Percentiles rank a stretch among this genome's conserved stretches.
These are phyloP conservation scores for Eulacestoma nigropectus DNA, from an alignment of 2,113 vertebrate species.

Conservation along the genomic window DNA sequence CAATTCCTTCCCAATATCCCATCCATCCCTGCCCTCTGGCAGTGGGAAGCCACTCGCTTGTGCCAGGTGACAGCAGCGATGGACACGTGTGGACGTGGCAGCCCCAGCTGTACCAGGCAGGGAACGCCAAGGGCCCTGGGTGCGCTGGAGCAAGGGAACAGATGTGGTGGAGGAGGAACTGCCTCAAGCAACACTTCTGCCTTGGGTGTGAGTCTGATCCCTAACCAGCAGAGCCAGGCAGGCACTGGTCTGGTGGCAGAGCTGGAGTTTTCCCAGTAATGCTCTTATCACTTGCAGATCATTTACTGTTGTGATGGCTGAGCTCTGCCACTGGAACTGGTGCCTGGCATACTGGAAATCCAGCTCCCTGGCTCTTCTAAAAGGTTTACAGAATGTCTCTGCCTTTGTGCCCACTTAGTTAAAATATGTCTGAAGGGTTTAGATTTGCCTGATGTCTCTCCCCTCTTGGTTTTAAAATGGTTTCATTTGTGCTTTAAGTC, in stretches of 20 bases:
- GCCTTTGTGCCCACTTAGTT: neutral
- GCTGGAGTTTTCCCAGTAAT: neutral
- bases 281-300: neutral
- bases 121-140: neutral
- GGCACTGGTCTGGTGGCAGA: neutral
- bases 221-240: neutral
- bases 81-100: neutral
- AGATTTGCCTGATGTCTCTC: neutral
- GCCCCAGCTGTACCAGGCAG: neutral
- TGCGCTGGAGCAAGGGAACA: neutral
- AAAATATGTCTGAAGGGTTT: neutral
- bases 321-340: neutral
- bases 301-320: neutral
- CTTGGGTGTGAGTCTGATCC: neutral
- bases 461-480: neutral
- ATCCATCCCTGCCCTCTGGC: neutral
- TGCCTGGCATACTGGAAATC: neutral
- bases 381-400: neutral
- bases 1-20: neutral
- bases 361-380: neutral
- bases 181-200: neutral
- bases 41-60: rapidly evolving
- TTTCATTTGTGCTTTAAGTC: neutral
- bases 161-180: neutral
- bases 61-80: neutral